Conservation (phyloP, 2,113 vertebrate species). For the Zingel zingel region DNA sequence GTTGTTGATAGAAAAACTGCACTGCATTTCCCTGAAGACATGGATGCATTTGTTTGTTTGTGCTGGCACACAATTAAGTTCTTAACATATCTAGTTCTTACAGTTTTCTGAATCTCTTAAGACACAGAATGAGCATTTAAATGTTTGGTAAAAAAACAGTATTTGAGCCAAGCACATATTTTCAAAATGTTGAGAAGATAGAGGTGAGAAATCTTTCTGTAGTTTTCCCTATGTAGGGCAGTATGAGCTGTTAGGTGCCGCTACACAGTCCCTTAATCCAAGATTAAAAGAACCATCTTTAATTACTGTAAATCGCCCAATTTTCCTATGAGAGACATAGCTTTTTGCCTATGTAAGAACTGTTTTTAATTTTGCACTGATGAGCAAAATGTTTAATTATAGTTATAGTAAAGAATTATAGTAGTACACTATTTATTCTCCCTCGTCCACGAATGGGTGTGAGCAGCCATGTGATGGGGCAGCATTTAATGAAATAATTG, state of each 20-base stretch:
- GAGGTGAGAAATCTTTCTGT: neutral
- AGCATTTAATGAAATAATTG: neutral
- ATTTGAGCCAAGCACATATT: neutral
- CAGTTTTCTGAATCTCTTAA: conserved; percentile 2
- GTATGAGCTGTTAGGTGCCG: neutral
- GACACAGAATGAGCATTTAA: neutral
- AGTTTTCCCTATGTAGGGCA: neutral
- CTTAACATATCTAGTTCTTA: neutral
- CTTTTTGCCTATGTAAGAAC: conserved; percentile 26
- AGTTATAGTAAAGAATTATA: too few relatives aligned
- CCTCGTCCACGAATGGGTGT: neutral
- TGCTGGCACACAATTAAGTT: conserved; percentile 20
- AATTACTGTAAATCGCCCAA: conserved; percentile 14
- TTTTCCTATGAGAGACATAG: conserved; percentile 8
- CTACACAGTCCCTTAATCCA: conserved; percentile 16
- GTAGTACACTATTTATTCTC: conserved; percentile 19
- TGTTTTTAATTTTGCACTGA: conserved; percentile 36
- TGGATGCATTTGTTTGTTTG: neutral
- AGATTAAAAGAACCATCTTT: conserved; percentile 44
- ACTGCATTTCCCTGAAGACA: conserved; percentile 33
- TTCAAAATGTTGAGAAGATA: conserved; percentile 17
- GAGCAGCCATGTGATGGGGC: neutral
- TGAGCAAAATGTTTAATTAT: conserved; percentile 42
- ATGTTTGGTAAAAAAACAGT: neutral
- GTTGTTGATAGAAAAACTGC: conserved; percentile 25